phyloP scores from a whole-genome alignment of 1,140 invertebrate species.

The Charaxes varanes region DNA sequence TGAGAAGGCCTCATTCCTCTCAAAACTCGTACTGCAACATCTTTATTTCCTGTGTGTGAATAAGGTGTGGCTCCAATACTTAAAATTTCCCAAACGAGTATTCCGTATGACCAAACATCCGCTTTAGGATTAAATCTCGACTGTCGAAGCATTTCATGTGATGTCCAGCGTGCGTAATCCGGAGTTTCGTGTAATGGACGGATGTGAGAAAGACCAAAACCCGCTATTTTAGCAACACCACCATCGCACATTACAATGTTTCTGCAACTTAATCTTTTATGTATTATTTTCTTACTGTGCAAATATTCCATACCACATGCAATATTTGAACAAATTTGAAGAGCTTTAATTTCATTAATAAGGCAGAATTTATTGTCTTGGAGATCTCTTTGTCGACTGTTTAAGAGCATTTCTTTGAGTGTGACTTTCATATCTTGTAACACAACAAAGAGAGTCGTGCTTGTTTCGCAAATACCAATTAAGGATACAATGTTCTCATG shows the following conservation, averaged over 20 bases:
- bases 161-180: constrained; percentile 85
- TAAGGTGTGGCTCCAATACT: constrained; percentile 90
- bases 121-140: constrained; percentile 80
- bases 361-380: constrained; percentile 78
- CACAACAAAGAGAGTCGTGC: constrained; percentile 81
- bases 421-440: constrained; percentile 79
- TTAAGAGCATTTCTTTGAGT: constrained; percentile 81
- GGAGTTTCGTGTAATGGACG: constrained; percentile 72
- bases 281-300: constrained; percentile 77
- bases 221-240: constrained; percentile 81
- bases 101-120: constrained; percentile 89
- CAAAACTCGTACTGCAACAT: constrained; percentile 81
- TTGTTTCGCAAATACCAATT: constrained; percentile 86
- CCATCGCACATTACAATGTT: constrained; percentile 79
- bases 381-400: constrained; percentile 76
- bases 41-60: constrained; percentile 78
- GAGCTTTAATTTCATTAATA: constrained; percentile 76
- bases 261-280: constrained; percentile 82
- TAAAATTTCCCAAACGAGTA: constrained; percentile 88
- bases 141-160: constrained; percentile 83
- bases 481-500: constrained; percentile 84
- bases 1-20: constrained; percentile 82
- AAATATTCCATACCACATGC: constrained; percentile 81
- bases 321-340: constrained; percentile 75
- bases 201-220: constrained; percentile 78